A percentile compares a stretch with the other conserved stretches of the same genome.
phyloP scores from a whole-genome alignment of 2,797 vertebrate species.

The Aotus griseimembra region DNA sequence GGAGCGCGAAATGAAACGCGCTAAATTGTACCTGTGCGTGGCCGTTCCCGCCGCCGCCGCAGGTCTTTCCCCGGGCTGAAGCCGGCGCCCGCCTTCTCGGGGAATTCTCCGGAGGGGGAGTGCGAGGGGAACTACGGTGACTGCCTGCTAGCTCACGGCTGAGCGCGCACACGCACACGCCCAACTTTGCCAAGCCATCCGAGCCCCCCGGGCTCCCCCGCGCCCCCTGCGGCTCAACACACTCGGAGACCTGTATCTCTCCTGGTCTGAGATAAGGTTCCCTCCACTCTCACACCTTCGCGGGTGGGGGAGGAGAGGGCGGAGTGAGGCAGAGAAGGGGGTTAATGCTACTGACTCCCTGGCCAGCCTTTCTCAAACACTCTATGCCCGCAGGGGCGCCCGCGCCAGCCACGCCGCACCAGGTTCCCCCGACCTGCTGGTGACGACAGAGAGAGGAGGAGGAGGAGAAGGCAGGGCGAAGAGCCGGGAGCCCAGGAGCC shows the following conservation, averaged over 20 bases:
- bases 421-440: conserved; percentile 73
- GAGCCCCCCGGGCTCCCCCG: conserved; percentile 69
- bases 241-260: conserved; percentile 22
- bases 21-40: conserved; percentile 85
- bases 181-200: conserved; percentile 75
- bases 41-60: conserved; percentile 74
- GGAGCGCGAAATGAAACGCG: conserved; percentile 81
- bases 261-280: conserved; percentile 48
- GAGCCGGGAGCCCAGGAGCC: background rate
- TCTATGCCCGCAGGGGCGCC: conserved; percentile 61
- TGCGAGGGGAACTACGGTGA: conserved; percentile 66
- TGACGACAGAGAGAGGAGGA: conserved; percentile 66
- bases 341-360: conserved; percentile 9
- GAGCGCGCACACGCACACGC: conserved; percentile 61
- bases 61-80: conserved; percentile 74
- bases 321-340: conserved; percentile 20
- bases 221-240: conserved; percentile 68
- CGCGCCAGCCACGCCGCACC: conserved; percentile 58
- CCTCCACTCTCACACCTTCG: conserved; percentile 16
- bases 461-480: background rate
- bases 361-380: conserved; percentile 60
- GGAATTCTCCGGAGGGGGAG: conserved; percentile 75
- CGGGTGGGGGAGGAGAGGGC: background rate
- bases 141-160: conserved; percentile 57
- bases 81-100: conserved; percentile 73